A percentile compares a stretch with the other conserved stretches of the same genome.
Conservation (phyloP, 2,888 invertebrate genomes). For the Agrotis exclamationis region DNA sequence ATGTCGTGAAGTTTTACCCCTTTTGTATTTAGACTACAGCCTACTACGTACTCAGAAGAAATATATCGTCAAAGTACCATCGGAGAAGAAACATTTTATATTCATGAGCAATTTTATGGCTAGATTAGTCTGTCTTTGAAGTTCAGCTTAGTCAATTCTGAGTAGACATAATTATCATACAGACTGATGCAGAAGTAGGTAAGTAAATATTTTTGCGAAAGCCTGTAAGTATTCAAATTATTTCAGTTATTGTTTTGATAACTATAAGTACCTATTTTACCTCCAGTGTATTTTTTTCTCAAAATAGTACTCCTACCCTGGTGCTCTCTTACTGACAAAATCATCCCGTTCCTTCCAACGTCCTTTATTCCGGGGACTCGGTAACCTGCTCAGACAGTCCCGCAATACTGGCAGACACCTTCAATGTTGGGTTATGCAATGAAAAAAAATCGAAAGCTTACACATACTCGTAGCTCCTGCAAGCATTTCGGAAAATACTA, state of each 20-base stretch:
- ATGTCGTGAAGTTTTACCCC: slow-evolving; percentile 10
- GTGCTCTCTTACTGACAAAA: background rate
- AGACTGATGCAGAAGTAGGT: background rate
- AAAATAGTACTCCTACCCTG: no score
- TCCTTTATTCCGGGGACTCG: no score
- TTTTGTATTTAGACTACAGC: no score
- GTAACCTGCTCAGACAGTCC: no score
- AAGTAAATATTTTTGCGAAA: background rate
- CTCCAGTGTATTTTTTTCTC: no score
- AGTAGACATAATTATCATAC: background rate
- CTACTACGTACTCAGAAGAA: background rate
- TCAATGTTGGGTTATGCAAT: no score
- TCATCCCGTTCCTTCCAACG: no score
- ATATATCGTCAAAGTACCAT: background rate
- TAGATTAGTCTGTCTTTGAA: background rate
- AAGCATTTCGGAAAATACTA: background rate
- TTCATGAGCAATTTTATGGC: no score
- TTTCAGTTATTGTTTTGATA: background rate
- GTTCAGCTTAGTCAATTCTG: background rate
- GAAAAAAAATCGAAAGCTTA: background rate
- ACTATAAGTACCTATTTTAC: background rate
- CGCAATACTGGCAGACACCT: no score
- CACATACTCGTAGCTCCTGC: no score
- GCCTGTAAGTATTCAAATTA: accelerated
- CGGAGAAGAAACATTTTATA: no score